Percentiles rank a stretch among this genome's conserved stretches.
phyloP scores from a whole-genome alignment of 2,888 invertebrate genomes.

The Ormyrus pomaceus region DNA sequence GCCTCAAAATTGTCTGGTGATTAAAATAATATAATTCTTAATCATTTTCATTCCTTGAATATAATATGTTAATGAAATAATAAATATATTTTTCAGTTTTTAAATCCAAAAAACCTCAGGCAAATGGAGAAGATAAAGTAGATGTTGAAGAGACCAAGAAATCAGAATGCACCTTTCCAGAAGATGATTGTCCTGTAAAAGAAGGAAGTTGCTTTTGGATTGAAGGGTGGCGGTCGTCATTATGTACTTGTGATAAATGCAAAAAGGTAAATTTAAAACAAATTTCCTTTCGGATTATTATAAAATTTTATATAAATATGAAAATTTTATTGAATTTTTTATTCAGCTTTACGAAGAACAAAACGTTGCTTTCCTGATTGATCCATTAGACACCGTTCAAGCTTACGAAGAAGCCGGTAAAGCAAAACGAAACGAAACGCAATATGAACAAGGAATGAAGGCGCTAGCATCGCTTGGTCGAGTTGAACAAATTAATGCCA shows the following conservation, averaged over 20 bases:
- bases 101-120: constrained; percentile 59
- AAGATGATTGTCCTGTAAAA: constrained; percentile 58
- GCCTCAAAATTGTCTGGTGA: constrained; percentile 73
- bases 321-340: not conserved
- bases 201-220: constrained; percentile 87
- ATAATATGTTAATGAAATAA: not conserved
- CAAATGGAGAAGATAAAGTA: constrained; percentile 64
- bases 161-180: constrained; percentile 67
- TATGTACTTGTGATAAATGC: constrained; percentile 85
- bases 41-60: not conserved
- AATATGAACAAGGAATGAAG: constrained; percentile 86
- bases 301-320: constrained; percentile 1
- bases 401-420: constrained; percentile 88
- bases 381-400: constrained; percentile 88
- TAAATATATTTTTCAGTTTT: constrained; percentile 56
- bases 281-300: not conserved
- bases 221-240: constrained; percentile 84
- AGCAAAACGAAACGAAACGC: constrained; percentile 78
- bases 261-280: constrained; percentile 62
- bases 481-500: constrained; percentile 89
- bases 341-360: constrained; percentile 82
- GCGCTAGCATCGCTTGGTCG: constrained; percentile 88
- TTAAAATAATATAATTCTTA: constrained; percentile 8
- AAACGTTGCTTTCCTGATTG: constrained; percentile 84
- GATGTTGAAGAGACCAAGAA: constrained; percentile 60